Conservation (phyloP, 1,140 invertebrate genomes). For the Battus philenor region DNA sequence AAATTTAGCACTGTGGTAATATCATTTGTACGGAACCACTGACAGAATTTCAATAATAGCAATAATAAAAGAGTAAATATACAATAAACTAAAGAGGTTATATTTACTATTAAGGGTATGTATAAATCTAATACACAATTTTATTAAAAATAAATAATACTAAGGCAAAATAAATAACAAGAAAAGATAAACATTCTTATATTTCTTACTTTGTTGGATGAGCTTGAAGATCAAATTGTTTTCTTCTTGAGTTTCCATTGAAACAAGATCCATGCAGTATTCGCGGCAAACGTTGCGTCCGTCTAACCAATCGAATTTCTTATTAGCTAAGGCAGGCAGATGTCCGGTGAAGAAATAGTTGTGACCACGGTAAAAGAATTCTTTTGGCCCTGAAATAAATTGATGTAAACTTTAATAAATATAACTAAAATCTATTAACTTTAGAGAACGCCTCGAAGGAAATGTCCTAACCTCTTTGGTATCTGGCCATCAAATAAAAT, state of each 20-base stretch:
- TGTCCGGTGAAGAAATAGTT: constrained; percentile 94
- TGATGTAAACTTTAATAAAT: constrained; percentile 17
- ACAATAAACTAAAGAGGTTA: too few relatives aligned
- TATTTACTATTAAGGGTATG: too few relatives aligned
- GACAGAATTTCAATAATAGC: too few relatives aligned
- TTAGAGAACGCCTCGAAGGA: too few relatives aligned
- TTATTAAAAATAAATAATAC: neutral
- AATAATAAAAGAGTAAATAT: too few relatives aligned
- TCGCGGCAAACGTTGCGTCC: constrained; percentile 92
- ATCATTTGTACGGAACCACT: too few relatives aligned
- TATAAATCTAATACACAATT: too few relatives aligned
- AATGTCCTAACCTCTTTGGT: too few relatives aligned
- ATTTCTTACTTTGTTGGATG: constrained; percentile 86
- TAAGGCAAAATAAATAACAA: neutral
- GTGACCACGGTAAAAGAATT: constrained; percentile 90
- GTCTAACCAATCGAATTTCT: constrained; percentile 92
- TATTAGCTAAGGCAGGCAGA: constrained; percentile 84
- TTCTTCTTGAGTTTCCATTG: constrained; percentile 91
- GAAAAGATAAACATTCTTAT: neutral
- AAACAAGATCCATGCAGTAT: constrained; percentile 94
- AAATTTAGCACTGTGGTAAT: too few relatives aligned
- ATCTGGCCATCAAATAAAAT: too few relatives aligned
- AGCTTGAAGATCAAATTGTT: constrained; percentile 92
- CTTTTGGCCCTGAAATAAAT: constrained; percentile 86
- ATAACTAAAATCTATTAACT: too few relatives aligned